A percentile compares a stretch with the other conserved stretches of the same genome.
These are phyloP conservation scores for Scarus forsteni DNA, from an alignment of 2,797 vertebrate species.

Conservation along the genomic window DNA sequence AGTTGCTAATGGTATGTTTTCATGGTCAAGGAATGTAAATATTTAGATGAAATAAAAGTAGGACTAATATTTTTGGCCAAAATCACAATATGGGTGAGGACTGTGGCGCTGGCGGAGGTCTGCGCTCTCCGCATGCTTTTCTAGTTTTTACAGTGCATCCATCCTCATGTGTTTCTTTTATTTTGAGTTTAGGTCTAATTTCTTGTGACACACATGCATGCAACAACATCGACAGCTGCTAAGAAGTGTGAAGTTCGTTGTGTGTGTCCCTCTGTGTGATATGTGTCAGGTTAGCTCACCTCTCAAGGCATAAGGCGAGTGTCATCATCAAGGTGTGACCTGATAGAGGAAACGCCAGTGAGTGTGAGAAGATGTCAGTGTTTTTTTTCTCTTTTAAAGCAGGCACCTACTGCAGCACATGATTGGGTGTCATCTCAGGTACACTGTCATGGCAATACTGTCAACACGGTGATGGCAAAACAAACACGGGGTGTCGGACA, in stretches of 20 bases:
- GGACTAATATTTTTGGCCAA: too few relatives aligned
- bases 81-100: too few relatives aligned
- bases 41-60: too few relatives aligned
- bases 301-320: conserved; percentile 48
- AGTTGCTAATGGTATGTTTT: too few relatives aligned
- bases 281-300: conserved; percentile 43
- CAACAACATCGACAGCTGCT: conserved; percentile 20
- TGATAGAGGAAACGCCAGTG: conserved; percentile 38
- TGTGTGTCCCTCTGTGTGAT: conserved; percentile 25
- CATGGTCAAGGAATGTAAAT: too few relatives aligned
- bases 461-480: conserved; percentile 48
- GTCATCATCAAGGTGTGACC: conserved; percentile 57
- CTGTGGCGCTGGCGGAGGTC: too few relatives aligned
- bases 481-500: conserved; percentile 43
- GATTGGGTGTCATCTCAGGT: conserved; percentile 26
- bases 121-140: too few relatives aligned
- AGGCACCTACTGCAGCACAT: conserved; percentile 18
- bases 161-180: neutral
- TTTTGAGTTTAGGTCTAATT: conserved; percentile 22
- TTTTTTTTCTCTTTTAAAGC: conserved; percentile 25
- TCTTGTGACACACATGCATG: conserved; percentile 25
- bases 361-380: conserved; percentile 19
- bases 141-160: too few relatives aligned
- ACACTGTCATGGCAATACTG: conserved; percentile 47
- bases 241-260: conserved; percentile 36